phyloP scores from a whole-genome alignment of 2,113 vertebrate species.

The Engystomops pustulosus region DNA sequence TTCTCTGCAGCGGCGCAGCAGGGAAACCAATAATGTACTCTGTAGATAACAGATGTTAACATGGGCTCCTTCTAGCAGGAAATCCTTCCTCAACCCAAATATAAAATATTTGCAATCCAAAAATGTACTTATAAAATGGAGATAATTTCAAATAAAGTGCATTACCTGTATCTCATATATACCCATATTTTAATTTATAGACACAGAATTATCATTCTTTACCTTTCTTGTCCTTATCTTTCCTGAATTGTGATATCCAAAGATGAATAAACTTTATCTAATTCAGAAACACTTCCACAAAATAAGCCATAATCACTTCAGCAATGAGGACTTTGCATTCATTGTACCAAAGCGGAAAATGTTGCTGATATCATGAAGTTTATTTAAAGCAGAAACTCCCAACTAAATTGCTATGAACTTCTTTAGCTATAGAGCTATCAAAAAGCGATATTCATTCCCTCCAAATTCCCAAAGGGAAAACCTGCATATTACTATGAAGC shows the following conservation, averaged over 20 bases:
- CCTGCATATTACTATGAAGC: neutral
- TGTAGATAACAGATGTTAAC: neutral
- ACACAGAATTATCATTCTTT: no score
- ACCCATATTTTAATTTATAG: neutral
- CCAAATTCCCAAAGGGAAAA: neutral
- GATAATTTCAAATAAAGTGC: neutral
- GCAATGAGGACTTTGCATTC: neutral
- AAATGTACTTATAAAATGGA: neutral
- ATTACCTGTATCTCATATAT: neutral
- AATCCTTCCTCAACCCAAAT: neutral
- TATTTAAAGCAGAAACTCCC: conserved; percentile 28
- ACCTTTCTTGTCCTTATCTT: no score
- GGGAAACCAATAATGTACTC: neutral
- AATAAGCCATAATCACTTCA: neutral
- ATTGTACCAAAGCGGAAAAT: conserved; percentile 18
- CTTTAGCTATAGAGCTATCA: neutral
- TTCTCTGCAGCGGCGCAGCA: neutral
- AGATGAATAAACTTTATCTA: no score
- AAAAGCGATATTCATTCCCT: conserved; percentile 5
- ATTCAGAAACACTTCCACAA: no score
- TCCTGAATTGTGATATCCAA: no score
- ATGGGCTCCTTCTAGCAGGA: neutral
- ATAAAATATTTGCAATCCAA: neutral
- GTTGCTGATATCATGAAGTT: conserved; percentile 32
- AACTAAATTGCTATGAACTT: neutral